Percentiles rank a stretch among this genome's conserved stretches.
Evolutionary conservation across 64 coral and sea anemone genomes (phyloP).

Genomic region (Montipora efflorescens): DNA sequence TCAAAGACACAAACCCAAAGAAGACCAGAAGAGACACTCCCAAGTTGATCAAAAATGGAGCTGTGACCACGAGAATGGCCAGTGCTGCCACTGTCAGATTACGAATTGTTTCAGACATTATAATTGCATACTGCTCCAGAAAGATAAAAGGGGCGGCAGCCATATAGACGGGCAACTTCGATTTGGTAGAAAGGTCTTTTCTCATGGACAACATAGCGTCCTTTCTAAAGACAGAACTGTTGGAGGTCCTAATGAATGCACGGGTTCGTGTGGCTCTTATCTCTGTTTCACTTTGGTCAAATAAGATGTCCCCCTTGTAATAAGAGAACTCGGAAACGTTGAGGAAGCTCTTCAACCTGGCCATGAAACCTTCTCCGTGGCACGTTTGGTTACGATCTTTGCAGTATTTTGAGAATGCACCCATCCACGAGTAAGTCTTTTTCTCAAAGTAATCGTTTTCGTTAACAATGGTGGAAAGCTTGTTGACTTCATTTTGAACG

Average conservation of each 20-base stretch:
- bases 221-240: constrained; percentile 56
- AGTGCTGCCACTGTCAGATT: constrained; percentile 62
- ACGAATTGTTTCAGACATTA: constrained; percentile 73
- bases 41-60: constrained; percentile 66
- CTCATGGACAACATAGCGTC: constrained; percentile 83
- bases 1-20: constrained; percentile 68
- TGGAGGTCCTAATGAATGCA: constrained; percentile 64
- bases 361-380: constrained; percentile 29
- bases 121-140: constrained; percentile 67
- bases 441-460: constrained; percentile 73
- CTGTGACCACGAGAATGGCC: constrained; percentile 64
- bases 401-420: constrained; percentile 51
- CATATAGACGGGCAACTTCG: constrained; percentile 58
- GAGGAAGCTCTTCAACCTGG: constrained; percentile 33
- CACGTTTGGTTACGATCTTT: constrained; percentile 43
- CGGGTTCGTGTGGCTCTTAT: constrained; percentile 61
- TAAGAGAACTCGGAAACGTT: constrained; percentile 27
- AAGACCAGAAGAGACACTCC: constrained; percentile 67
- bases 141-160: constrained; percentile 61
- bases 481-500: constrained; percentile 36
- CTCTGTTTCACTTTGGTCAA: constrained; percentile 29
- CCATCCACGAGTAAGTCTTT: constrained; percentile 63
- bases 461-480: constrained; percentile 50
- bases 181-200: constrained; percentile 50
- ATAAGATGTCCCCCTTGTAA: constrained; percentile 76